Evolutionary conservation across 2,113 vertebrate genomes (phyloP), one percentile per base, ranked within the genome.

Genomic region (Hassar affinis): DNA sequence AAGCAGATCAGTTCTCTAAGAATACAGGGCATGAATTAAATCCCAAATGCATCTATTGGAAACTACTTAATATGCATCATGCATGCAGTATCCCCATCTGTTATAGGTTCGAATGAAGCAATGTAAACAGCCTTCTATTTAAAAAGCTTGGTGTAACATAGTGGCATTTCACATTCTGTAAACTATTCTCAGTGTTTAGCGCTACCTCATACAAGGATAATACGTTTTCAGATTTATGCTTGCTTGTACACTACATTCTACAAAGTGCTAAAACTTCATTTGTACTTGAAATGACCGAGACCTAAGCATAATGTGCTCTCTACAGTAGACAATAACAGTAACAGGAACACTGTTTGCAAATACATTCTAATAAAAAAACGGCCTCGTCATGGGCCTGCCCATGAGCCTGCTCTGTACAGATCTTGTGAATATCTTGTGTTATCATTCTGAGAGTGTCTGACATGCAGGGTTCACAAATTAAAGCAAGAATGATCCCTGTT

Each of bases 311-410:
- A 25, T 33, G 61, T 83, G 61, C 71, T 64, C 7, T 68, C 74
- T 68, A 56, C n/a, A 14, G 25, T 77, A 52, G 11, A 66, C 6
- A 42, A 42, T 42, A 42, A 42, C 38, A 42, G 38, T 42, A 42
- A 42, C 38, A 42, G 56, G 20, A 75, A 82, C 18, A 52, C 54
- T 62, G 56, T 54, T 76, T 42, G 74, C 61, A 56, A 68, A 68
- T 56, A 30, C 76, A 83, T 76, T 76, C 82, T 10, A 64, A 78
- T 86, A 59, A 76, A 59, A 76, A 51, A 78, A 56, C 52, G 47
- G 45, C 22, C 42, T 72, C 27, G 27, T 80, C 78, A 77, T 82
- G 10, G 82, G 82, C 82, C 82, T 86, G 82, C 78, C 85, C 22
- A 71, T 76, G 30, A 79, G 45, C 54, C 72, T 77, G n/a, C 17